Evolutionary conservation across 2,113 vertebrate species (phyloP), one percentile per base, ranked within the genome.

Genomic region (Oryzias woworae): DNA sequence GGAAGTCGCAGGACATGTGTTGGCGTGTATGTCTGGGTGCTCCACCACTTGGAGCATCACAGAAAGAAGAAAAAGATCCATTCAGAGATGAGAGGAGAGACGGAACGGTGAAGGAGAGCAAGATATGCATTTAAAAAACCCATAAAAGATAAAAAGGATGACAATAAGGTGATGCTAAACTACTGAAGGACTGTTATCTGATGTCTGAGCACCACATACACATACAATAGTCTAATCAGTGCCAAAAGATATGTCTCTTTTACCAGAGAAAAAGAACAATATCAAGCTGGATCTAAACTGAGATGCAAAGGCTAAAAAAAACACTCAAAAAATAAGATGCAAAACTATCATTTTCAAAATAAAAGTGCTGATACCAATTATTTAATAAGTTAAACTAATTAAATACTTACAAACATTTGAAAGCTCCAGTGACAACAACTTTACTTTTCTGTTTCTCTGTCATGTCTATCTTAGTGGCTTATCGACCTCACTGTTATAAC

Each of bases 111-210:
- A 72, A 74, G 72, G 71, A 76, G 64, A 73, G 36, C 53, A 60
- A 60, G 55, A 26, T 18, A 12, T 22, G 83, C 82, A 77, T 83
- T 69, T 75, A 81, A 73, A 65, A 61, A 78, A 28, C 3, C 3
- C 26, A 28, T 28, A 28, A 28, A 77, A 66, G 53, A 72, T 78
- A 79, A 69, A 53, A 72, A 70, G 66, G 41, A 42, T 71, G 75
- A 84, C 59, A 61, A 75, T 54, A 71, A 51, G 58, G 26, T 52
- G 41, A 60, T 60, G 62, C 66, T 45, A 58, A 20, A 23, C 50
- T 36, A 36, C 36, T 58, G 60, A 31, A 1, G 28, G 60, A 69
- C 28, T 23, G 58, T 22, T 23, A 63, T 78, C 75, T 53, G 63
- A 18, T 5, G 8, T 58, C 71, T 65, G 55, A 69, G 61, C 58